Evolutionary conservation across 2,888 invertebrate species (phyloP), one percentile per base, ranked within the genome.

Genomic region (Callimorpha dominula): DNA sequence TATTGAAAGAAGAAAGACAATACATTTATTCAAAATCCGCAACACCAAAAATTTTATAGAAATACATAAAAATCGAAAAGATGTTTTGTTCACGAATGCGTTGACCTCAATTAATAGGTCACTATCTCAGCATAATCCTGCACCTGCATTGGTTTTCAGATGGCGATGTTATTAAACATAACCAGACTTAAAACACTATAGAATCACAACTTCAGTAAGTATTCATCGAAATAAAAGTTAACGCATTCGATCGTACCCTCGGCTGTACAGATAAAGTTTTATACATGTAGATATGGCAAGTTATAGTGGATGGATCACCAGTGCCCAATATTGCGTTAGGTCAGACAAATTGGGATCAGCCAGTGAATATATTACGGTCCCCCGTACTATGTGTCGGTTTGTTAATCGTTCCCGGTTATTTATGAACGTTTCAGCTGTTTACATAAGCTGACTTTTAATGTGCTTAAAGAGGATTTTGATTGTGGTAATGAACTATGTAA

Each of bases 301-400:
- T 87, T 85, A 86, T 86, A 89, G 84, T 76, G 83, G 74, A 81
- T 78, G 87, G 86, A 89, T 84, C 84, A 87, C 86, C 87, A 87
- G 85, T 84, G 81, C 87, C 89, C 93, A 91, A 93, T 95, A 95
- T 93, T 92, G 93, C 94, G 93, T 94, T 93, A 93, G 94, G 93
- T 93, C 93, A 91, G 95, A 95, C 95, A 95, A 95, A 95, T 95
- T 95, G 95, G 93, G 93, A 94, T 93, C 94, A 93, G 92, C 90
- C 88, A 93, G 92, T 91, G 94, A 95, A 95, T 95, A 95, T 94
- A 95, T 95, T 95, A 94, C 94, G 92, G 92, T 92, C 89, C 87
- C 89, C 90, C 83, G 90, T 88, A 89, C 91, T 90, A 89, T 89
- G 88, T 92, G 92, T 93, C 91, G 93, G 93, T 93, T 93, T 94